Evolutionary conservation across 2,113 vertebrate genomes (phyloP), one percentile per base, ranked within the genome.

Genomic region (Proterorhinus semilunaris): DNA sequence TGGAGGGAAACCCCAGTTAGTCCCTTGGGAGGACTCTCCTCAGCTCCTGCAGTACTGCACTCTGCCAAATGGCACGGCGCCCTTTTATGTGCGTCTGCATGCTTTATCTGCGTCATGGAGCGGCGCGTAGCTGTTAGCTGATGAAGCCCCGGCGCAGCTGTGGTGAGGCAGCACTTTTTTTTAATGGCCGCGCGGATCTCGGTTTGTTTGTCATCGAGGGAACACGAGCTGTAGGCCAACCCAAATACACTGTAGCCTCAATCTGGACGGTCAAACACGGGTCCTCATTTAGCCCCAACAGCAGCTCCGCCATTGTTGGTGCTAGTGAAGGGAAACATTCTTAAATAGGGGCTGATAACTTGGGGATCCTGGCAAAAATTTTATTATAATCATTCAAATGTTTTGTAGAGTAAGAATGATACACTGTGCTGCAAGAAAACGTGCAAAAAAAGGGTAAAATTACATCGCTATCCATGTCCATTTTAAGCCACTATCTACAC

Each of bases 61-160:
- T 52, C 66, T 75, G 84, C 86, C 83, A 88, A 85, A 85, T 89
- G 87, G 85, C 85, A 81, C 62, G 6, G 47, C 76, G 82, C 81
- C 82, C 69, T 82, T 79, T 86, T 61, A 71, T 82, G 82, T 72
- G 70, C 68, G 58, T 74, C 79, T 72, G 75, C 62, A 52, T 55
- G 72, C 71, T 82, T 72, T 50, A 72, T 79, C 79, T 77, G 69
- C 71, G 10, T 69, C 70, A 73, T 2, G 10, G 58, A 50, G 64
- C 78, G 12, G 16, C 44, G 10, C 10, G 69, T 46, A 55, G 69
- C 71, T 67, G 78, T 76, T 84, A 81, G 80, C 81, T 65, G 81
- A 85, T 70, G 81, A 84, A 84, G 76, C 71, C 53, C 52, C 53
- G 52, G 45, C 74, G 68, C 78, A 74, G 73, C 68, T 83, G 75